Evolutionary conservation across 2,113 vertebrate species (phyloP).

Genomic region (Cyprinodon tularosa): DNA sequence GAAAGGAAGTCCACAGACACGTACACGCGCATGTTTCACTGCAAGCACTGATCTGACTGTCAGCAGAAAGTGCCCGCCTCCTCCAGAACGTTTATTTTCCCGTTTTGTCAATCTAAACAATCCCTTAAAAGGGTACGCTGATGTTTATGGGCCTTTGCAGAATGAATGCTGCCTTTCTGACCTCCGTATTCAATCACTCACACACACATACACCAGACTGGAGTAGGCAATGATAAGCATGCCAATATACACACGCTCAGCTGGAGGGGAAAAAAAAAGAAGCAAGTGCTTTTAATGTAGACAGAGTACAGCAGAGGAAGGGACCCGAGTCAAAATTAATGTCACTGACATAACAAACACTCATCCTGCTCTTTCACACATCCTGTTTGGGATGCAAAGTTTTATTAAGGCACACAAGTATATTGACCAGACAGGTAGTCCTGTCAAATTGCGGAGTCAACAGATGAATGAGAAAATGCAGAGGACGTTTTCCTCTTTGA

Average conservation of each 20-base stretch:
- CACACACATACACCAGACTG: constrained; percentile 8
- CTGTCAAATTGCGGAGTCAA: constrained; percentile 11
- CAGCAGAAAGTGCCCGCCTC: constrained; percentile 70
- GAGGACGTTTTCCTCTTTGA: constrained; percentile 10
- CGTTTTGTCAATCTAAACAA: constrained; percentile 82
- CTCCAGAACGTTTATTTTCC: constrained; percentile 85
- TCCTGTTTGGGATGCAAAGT: constrained; percentile 5
- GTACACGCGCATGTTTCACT: constrained; percentile 53
- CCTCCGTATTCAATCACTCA: constrained; percentile 34
- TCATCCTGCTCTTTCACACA: constrained; percentile 5
- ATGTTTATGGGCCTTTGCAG: constrained; percentile 84
- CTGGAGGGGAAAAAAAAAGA: constrained; percentile 32
- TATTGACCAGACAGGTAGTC: background rate
- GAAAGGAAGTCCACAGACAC: constrained; percentile 34
- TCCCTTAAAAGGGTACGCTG: constrained; percentile 84
- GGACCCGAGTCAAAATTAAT: constrained; percentile 31
- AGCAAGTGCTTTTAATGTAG: constrained; percentile 65
- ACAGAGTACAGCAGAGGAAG: constrained; percentile 36
- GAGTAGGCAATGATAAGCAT: background rate
- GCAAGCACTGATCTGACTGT: constrained; percentile 72
- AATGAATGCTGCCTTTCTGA: constrained; percentile 80
- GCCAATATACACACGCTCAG: constrained; percentile 24
- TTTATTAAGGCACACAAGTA: constrained; percentile 8
- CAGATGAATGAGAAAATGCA: constrained; percentile 10
- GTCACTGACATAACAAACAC: constrained; percentile 43